Percentiles rank a stretch among this genome's conserved stretches.
Conservation (phyloP, 2,888 invertebrate genomes). For the Gerris lacustris region DNA sequence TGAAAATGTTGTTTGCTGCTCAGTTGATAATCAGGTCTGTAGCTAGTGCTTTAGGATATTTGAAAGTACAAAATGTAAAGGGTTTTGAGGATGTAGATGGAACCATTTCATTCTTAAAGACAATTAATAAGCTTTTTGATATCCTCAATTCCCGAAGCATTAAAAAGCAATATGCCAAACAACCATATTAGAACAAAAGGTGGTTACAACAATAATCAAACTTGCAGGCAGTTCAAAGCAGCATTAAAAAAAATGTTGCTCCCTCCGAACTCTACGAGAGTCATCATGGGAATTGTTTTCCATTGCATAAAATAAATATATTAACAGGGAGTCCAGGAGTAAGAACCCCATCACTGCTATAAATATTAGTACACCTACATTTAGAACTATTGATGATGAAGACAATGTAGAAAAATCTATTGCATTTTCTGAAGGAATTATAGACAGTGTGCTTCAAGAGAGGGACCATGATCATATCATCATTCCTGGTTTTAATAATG, state of each 20-base stretch:
- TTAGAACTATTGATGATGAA: neutral
- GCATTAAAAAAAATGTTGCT: neutral
- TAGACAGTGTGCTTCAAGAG: no score
- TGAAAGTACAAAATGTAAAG: neutral
- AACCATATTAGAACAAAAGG: slow-evolving; percentile 12
- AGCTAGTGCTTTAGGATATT: slow-evolving; percentile 18
- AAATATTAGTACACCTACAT: neutral
- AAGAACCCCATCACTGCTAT: neutral
- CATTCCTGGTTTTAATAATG: neutral
- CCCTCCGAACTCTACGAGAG: neutral
- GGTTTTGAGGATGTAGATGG: neutral
- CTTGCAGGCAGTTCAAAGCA: neutral
- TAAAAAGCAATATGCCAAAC: neutral
- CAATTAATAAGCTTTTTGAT: neutral
- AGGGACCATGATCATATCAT: neutral
- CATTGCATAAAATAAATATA: neutral
- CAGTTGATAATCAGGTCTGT: slow-evolving; percentile 23
- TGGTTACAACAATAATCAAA: slow-evolving; percentile 18
- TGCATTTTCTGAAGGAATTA: neutral
- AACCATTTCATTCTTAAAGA: neutral
- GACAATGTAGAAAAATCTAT: neutral
- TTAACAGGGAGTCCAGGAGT: neutral
- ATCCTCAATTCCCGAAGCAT: neutral
- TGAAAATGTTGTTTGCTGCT: slow-evolving; percentile 13
- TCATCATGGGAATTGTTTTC: neutral